Evolutionary conservation across 2,113 vertebrate species (phyloP), one percentile per base, ranked within the genome.

Genomic region (Rhizomys pruinosus): DNA sequence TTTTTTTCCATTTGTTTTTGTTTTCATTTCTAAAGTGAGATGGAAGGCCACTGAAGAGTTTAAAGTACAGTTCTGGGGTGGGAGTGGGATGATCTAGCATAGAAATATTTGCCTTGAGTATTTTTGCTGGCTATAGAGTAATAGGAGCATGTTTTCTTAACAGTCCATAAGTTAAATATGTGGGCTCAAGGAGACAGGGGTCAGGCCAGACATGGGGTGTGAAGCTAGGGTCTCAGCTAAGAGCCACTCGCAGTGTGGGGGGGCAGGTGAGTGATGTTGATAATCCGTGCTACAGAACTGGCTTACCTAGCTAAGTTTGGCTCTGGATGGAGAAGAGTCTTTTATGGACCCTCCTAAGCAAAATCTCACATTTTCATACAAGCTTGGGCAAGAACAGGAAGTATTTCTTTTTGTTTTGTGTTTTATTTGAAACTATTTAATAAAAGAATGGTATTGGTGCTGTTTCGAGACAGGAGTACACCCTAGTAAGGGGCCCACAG

Each of bases 21-120:
- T 19, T 82, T 89, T 84, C 57, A 22, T 74, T 88, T 93, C n/a
- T 91, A 89, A 91, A 10, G 84, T 27, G 19, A 91, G 47, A 87
- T 63, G 52, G 29, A 32, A 94, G 44, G 66, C 7, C 9, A 44
- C 0, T 39, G 59, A 34, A 77, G n/a, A 80, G 25, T 7, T 32
- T 34, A 77, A 91, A 76, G 29, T 39, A 4, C 2, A 85, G 37
- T 57, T 76, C 27, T 63, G 6, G 66, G 16, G 9, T 32, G 47
- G 6, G 7, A 4, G 13, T 29, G 17, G 7, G 32, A 32, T 61
- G 71, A 84, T 25, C 52, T 79, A 55, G 34, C 13, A 7, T 44
- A 44, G 27, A 19, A 77, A 55, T n/a, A 55, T 86, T 88, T 82
- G 29, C 7, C 2, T 5, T 64, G 7, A 61, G 3, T 4, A 10